These are phyloP conservation scores for Hydropsyche betteni DNA, from an alignment of 2,888 invertebrate genomes.

Conservation along the genomic window DNA sequence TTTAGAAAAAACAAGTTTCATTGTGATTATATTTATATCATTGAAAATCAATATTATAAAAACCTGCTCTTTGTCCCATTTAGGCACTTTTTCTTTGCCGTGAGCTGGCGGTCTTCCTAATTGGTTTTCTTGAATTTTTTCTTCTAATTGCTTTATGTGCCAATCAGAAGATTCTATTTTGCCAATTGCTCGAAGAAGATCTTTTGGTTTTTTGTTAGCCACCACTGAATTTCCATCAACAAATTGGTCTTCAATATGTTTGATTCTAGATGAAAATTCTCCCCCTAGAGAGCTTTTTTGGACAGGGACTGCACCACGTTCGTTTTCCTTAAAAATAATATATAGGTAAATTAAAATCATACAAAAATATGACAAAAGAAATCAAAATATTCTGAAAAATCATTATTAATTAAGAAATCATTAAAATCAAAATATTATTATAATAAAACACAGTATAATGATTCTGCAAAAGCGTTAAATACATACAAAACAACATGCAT, in stretches of 20 bases:
- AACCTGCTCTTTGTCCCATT: conserved; percentile 88
- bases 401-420: no score
- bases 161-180: conserved; percentile 90
- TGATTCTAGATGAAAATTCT: conserved; percentile 69
- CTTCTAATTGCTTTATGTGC: conserved; percentile 91
- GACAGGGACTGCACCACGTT: conserved; percentile 33
- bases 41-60: conserved; percentile 46
- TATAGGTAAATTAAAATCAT: background rate
- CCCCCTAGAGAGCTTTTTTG: conserved; percentile 64
- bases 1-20: conserved; percentile 33
- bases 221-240: conserved; percentile 66
- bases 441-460: no score
- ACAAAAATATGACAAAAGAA: background rate
- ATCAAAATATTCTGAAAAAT: no score
- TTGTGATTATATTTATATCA: background rate
- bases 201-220: conserved; percentile 82
- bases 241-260: conserved; percentile 82
- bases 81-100: conserved; percentile 82
- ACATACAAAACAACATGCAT: no score
- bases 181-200: conserved; percentile 85
- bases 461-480: no score
- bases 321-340: conserved; percentile 15
- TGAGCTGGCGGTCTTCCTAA: conserved; percentile 70
- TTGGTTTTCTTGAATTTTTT: conserved; percentile 83
- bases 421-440: no score